Conservation (phyloP, 1,140 invertebrate genomes). For the Euborellia annulipes region DNA sequence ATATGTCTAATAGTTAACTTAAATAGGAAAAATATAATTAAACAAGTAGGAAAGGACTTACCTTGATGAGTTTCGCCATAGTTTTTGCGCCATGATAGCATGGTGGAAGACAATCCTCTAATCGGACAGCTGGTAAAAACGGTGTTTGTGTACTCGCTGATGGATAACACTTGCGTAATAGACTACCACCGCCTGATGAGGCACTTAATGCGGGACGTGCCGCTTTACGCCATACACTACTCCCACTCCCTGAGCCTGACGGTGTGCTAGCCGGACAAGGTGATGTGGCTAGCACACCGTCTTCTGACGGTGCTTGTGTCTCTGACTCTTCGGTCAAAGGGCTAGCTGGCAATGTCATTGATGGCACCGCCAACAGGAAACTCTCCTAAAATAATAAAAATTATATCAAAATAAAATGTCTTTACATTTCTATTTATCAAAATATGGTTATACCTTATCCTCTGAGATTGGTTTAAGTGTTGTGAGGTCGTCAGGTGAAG, state of each 20-base stretch:
- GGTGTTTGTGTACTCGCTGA: constrained; percentile 18
- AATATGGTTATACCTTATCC: constrained; percentile 20
- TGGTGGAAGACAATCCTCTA: constrained; percentile 35
- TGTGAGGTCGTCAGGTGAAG: constrained; percentile 19
- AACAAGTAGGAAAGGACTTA: constrained; percentile 23
- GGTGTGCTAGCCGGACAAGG: neutral
- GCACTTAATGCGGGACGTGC: constrained; percentile 8
- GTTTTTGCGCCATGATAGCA: constrained; percentile 37
- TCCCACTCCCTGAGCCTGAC: constrained; percentile 11
- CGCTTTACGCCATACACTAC: constrained; percentile 8
- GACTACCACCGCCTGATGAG: constrained; percentile 10
- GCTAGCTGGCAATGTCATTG: constrained; percentile 24
- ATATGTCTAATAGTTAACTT: too few species aligned
- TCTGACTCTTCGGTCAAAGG: constrained; percentile 22
- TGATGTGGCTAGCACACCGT: constrained; percentile 9
- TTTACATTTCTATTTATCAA: neutral
- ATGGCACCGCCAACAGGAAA: constrained; percentile 23
- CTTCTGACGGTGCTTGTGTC: constrained; percentile 18
- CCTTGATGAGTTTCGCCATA: constrained; percentile 38
- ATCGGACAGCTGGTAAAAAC: constrained; percentile 21
- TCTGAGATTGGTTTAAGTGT: constrained; percentile 23
- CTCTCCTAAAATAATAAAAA: constrained; percentile 19
- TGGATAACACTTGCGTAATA: constrained; percentile 24
- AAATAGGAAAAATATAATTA: too few species aligned
- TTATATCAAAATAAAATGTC: neutral